phyloP scores from a whole-genome alignment of 2,797 vertebrate species.

The Enteromius thamalakanensis region DNA sequence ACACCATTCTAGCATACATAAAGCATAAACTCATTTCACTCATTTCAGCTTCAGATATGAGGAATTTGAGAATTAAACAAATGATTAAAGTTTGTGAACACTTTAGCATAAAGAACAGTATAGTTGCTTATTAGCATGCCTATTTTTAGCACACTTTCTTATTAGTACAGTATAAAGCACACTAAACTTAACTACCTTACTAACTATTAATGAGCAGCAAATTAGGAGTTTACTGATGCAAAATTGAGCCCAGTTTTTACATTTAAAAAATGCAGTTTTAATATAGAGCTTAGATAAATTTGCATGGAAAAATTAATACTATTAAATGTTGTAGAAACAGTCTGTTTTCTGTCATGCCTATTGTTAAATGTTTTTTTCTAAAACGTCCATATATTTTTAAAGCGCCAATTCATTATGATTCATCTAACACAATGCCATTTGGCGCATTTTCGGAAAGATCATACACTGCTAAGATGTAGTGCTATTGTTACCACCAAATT shows the following conservation, averaged over 20 bases:
- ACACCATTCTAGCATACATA: neutral
- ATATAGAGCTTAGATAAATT: neutral
- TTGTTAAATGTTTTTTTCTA: neutral
- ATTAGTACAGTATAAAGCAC: neutral
- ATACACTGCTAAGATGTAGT: neutral
- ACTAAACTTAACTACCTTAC: too few species aligned
- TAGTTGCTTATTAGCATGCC: neutral
- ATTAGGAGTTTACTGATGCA: too few species aligned
- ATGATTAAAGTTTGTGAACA: neutral
- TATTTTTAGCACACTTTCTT: neutral
- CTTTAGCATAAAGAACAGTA: neutral
- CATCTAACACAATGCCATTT: neutral
- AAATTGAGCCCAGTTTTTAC: neutral
- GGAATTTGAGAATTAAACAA: neutral
- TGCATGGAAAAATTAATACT: neutral
- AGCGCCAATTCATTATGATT: neutral
- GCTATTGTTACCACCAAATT: neutral
- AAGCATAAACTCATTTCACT: neutral
- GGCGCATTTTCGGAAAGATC: neutral
- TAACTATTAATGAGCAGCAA: too few species aligned
- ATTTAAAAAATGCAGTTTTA: neutral
- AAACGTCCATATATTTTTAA: neutral
- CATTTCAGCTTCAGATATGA: neutral
- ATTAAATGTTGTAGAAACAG: neutral
- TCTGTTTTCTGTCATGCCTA: neutral